These are phyloP conservation scores for Rhabditoides inermis DNA, from an alignment of 2,888 invertebrate genomes.

Conservation along the genomic window DNA sequence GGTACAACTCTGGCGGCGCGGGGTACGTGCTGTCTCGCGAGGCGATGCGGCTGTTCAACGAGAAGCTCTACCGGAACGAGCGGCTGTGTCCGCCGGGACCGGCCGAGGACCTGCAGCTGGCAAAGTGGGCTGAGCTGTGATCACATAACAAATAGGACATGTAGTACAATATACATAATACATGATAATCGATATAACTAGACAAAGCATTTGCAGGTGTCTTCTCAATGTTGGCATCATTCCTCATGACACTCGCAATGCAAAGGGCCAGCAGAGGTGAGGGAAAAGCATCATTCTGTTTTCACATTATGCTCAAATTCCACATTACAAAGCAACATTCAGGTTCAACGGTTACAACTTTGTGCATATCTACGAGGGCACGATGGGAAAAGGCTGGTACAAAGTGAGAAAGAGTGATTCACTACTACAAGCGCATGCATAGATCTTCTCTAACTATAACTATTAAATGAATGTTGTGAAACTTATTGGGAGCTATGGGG, in stretches of 20 bases:
- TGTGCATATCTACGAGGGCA: neutral
- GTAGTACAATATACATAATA: too few species aligned
- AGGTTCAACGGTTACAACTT: too few species aligned
- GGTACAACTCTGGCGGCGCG: neutral
- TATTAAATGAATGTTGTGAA: too few species aligned
- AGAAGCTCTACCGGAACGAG: neutral
- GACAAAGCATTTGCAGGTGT: neutral
- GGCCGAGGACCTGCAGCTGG: neutral
- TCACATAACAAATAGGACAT: too few species aligned
- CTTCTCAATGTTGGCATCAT: neutral
- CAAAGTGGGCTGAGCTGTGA: neutral
- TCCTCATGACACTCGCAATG: neutral
- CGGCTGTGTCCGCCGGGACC: neutral
- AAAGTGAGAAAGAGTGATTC: neutral
- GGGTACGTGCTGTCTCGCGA: neutral
- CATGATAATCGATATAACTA: neutral
- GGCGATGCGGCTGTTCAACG: neutral
- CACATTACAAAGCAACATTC: too few species aligned
- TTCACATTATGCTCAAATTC: too few species aligned
- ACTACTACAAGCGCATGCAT: too few species aligned
- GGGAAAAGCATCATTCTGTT: neutral
- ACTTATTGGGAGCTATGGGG: too few species aligned
- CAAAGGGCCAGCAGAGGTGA: neutral
- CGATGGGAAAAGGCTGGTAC: neutral
- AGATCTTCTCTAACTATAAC: too few species aligned